These are phyloP conservation scores for Emmelina monodactyla DNA, from an alignment of 2,888 invertebrate species.

Conservation along the genomic window DNA sequence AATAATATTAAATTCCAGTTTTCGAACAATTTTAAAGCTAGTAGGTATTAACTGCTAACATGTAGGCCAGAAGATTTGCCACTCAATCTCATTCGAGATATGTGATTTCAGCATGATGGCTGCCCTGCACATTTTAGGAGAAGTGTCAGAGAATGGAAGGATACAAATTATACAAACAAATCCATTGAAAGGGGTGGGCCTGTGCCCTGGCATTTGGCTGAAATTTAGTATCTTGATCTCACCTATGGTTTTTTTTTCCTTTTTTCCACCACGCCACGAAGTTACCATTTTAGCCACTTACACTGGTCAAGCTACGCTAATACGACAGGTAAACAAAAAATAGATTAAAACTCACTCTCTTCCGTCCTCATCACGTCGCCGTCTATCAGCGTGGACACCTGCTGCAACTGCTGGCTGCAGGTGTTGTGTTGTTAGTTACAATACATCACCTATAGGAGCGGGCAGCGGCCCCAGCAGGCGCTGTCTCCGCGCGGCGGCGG, in stretches of 20 bases:
- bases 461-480: too few relatives aligned
- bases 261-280: too few relatives aligned
- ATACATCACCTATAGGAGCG: too few relatives aligned
- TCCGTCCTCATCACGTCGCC: constrained; percentile 58
- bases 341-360: too few relatives aligned
- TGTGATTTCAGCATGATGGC: too few relatives aligned
- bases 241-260: too few relatives aligned
- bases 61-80: constrained; percentile 14
- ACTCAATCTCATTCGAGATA: constrained; percentile 10
- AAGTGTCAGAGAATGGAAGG: constrained; percentile 17
- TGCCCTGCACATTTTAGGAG: constrained; percentile 17
- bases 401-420: constrained; percentile 45
- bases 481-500: too few relatives aligned
- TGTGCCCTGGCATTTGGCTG: not conserved
- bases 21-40: too few relatives aligned
- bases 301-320: constrained; percentile 70
- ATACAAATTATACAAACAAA: constrained; percentile 11
- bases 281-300: constrained; percentile 80
- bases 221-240: too few relatives aligned
- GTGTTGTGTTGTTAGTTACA: constrained; percentile 34
- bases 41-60: too few relatives aligned
- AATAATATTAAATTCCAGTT: constrained; percentile 2
- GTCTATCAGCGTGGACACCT: constrained; percentile 64
- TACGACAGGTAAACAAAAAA: constrained; percentile 62
- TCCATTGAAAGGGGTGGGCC: constrained; percentile 12